These are phyloP conservation scores for Acromyrmex heyeri DNA, from an alignment of 1,140 invertebrate genomes.

Conservation along the genomic window DNA sequence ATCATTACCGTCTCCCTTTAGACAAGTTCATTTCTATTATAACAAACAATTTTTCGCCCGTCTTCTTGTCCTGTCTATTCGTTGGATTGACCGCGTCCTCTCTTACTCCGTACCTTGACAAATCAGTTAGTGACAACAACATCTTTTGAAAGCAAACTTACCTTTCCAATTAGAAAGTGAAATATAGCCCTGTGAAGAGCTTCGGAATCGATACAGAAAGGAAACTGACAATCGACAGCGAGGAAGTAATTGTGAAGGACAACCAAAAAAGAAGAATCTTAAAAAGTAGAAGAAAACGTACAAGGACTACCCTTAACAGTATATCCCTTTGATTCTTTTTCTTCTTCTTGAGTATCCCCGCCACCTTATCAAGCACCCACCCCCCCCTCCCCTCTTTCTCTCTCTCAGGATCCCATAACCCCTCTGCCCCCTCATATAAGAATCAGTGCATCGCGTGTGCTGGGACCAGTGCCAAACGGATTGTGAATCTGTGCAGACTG, in stretches of 20 bases:
- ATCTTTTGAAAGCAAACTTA: constrained; percentile 79
- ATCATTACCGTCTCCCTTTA: constrained; percentile 80
- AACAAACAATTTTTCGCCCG: constrained; percentile 72
- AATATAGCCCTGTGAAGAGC: background rate
- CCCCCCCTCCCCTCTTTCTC: constrained; percentile 22
- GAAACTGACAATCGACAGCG: background rate
- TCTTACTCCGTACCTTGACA: constrained; percentile 67
- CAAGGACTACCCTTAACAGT: constrained; percentile 65
- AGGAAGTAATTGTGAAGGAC: background rate
- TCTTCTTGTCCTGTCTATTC: constrained; percentile 48
- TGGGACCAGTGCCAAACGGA: constrained; percentile 82
- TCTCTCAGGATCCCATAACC: constrained; percentile 61
- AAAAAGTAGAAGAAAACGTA: background rate
- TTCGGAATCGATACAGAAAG: background rate
- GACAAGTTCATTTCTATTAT: constrained; percentile 83
- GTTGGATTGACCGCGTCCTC: constrained; percentile 41
- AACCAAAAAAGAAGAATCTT: background rate
- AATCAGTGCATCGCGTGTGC: constrained; percentile 83
- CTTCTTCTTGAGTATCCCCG: constrained; percentile 52
- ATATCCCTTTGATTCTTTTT: constrained; percentile 54
- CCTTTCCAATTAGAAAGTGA: constrained; percentile 40
- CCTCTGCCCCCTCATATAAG: constrained; percentile 80
- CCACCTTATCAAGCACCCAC: constrained; percentile 54
- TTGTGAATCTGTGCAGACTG: constrained; percentile 78
- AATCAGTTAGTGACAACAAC: constrained; percentile 83